Base-by-base conservation (phyloP, 1,140 invertebrate genomes). In the Lanistes nyassanus region DNA sequence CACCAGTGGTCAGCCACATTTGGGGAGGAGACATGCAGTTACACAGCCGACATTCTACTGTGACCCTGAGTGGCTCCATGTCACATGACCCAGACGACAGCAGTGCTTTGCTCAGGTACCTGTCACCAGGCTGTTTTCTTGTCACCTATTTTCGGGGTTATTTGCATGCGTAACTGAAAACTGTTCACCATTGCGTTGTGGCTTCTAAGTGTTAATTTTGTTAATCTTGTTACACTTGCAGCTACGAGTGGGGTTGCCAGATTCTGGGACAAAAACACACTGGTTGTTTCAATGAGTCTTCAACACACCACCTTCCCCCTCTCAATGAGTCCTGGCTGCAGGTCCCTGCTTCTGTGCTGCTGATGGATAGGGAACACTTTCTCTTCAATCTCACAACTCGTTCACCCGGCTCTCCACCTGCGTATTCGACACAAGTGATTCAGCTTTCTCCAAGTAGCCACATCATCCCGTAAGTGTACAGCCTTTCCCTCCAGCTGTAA, bases 201-300 rank as follows among this genome's bases (percentile, higher is more conserved):
- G n/a, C n/a, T n/a, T n/a, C n/a, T n/a, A n/a, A n/a, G n/a, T n/a
- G n/a, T n/a, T n/a, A n/a, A n/a, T n/a, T n/a, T n/a, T n/a, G n/a
- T 62, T 39, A 37, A 55, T 26, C 69, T 26, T 56, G 9, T 29
- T 56, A 29, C 55, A 74, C 34, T 76, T 71, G 19, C 71, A 81
- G 80, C 6, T 81, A 62, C 67, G 60, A 78, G 13, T 82, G 81
- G 81, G 75, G 34, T 5, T 82, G 81, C 51, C 60, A 66, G 11
- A 23, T 60, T 21, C 53, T 78, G n/a, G 55, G 23, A 2, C 13
- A 26, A 2, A 11, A 29, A 29, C 60, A 78, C 34, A 47, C 51
- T 21, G 58, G 64, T 3, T 80, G 79, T 42, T 80, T 80, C 72
- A 47, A 62, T 6, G 39, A 75, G 31, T 34, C 42, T 47, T 47